These are phyloP conservation scores for Arothron firmamentum DNA, from an alignment of 2,113 vertebrate genomes.

Conservation along the genomic window DNA sequence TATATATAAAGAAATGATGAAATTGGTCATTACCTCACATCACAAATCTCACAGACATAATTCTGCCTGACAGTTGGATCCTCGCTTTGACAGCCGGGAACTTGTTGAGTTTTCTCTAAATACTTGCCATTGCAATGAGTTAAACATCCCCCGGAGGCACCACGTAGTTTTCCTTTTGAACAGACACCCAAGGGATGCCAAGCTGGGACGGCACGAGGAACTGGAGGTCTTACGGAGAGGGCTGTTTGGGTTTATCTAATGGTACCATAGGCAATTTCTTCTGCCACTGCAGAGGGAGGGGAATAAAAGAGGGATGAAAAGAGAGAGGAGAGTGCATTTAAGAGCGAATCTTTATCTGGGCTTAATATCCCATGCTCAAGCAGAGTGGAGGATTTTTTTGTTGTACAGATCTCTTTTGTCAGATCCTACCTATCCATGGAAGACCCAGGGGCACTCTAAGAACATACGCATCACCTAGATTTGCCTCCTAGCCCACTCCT, in stretches of 20 bases:
- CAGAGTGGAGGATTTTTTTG: slow-evolving; percentile 80
- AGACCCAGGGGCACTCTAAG: slow-evolving; percentile 81
- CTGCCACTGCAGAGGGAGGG: slow-evolving; percentile 81
- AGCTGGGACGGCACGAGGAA: slow-evolving; percentile 90
- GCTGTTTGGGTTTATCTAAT: slow-evolving; percentile 89
- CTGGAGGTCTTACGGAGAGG: slow-evolving; percentile 85
- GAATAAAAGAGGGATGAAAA: slow-evolving; percentile 46
- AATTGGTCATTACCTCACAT: slow-evolving; percentile 92
- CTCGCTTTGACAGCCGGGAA: slow-evolving; percentile 89
- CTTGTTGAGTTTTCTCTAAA: slow-evolving; percentile 92
- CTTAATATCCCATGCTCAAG: slow-evolving; percentile 91
- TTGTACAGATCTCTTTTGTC: slow-evolving; percentile 82
- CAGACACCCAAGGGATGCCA: slow-evolving; percentile 85
- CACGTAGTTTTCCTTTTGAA: slow-evolving; percentile 91
- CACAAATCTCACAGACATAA: slow-evolving; percentile 85
- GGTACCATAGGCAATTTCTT: slow-evolving; percentile 92
- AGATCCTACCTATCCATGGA: slow-evolving; percentile 77
- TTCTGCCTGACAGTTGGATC: slow-evolving; percentile 93
- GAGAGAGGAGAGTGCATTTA: slow-evolving; percentile 76
- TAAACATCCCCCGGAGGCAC: slow-evolving; percentile 96
- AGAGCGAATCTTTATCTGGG: slow-evolving; percentile 96
- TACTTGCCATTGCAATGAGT: slow-evolving; percentile 94
- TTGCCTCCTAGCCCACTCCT: slow-evolving; percentile 76
- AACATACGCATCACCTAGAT: slow-evolving; percentile 77
- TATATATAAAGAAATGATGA: slow-evolving; percentile 31